Evolutionary conservation across 1,140 invertebrate species (phyloP), one percentile per base, ranked within the genome.

Genomic region (Nomia melanderi): DNA sequence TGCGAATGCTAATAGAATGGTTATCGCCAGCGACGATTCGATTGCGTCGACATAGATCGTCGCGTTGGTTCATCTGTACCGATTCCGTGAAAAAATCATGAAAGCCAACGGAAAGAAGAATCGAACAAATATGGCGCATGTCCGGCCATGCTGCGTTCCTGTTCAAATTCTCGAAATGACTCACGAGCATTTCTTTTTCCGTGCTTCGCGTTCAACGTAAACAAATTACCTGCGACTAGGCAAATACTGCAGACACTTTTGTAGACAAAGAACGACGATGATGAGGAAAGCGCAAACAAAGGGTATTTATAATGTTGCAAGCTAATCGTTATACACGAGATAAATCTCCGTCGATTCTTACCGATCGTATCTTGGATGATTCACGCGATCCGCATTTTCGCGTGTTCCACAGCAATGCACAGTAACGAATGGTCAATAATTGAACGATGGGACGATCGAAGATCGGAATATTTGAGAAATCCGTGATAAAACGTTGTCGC

Each of bases 301-400:
- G 25, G 17, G 56, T 14, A 74, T 60, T 39, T 23, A 73, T 33
- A 84, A 70, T 69, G 56, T 62, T 0, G n/a, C n/a, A 50, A 50
- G n/a, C n/a, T n/a, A n/a, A n/a, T n/a, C n/a, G n/a, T n/a, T n/a
- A n/a, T n/a, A n/a, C n/a, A n/a, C n/a, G n/a, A n/a, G n/a, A n/a
- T n/a, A n/a, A n/a, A n/a, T n/a, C n/a, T n/a, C n/a, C n/a, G n/a
- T n/a, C n/a, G n/a, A n/a, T n/a, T n/a, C n/a, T n/a, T n/a, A 8
- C 20, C 6, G n/a, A 7, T 7, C 7, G 47, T 20, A 50, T 50
- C n/a, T 50, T 50, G n/a, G 1, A 50, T 23, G 47, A 23, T 5
- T 50, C 47, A n/a, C 44, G 20, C 20, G 12, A n/a, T n/a, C n/a
- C n/a, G n/a, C n/a, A n/a, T n/a, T n/a, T n/a, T n/a, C n/a, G n/a